These are phyloP conservation scores for Margaritifera margaritifera DNA, from an alignment of 2,888 invertebrate genomes.

Conservation along the genomic window DNA sequence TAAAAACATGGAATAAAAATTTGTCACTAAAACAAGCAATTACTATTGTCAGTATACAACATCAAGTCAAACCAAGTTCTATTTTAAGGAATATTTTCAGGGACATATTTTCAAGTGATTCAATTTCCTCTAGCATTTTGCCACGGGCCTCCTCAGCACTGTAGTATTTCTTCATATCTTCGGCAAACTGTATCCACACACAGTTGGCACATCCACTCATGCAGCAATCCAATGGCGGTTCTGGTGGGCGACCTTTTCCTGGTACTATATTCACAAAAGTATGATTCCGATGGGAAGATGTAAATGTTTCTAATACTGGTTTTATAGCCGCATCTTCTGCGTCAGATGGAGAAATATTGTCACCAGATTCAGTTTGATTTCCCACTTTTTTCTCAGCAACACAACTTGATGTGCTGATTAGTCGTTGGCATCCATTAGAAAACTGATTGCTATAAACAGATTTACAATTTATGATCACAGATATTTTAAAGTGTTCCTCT, in stretches of 20 bases:
- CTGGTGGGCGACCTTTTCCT: slow-evolving; percentile 75
- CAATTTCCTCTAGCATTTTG: slow-evolving; percentile 81
- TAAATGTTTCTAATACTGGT: slow-evolving; percentile 34
- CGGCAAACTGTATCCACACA: slow-evolving; percentile 93
- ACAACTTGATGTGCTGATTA: no score
- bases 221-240: slow-evolving; percentile 89
- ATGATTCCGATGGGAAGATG: slow-evolving; percentile 20
- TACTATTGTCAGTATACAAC: neutral
- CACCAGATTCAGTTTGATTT: no score
- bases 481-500: no score
- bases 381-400: no score
- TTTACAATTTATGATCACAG: no score
- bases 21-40: no score
- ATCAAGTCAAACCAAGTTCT: slow-evolving; percentile 77
- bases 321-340: slow-evolving; percentile 22
- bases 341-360: no score
- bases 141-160: slow-evolving; percentile 82
- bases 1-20: no score
- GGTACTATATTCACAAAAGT: slow-evolving; percentile 42
- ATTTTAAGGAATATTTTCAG: slow-evolving; percentile 87
- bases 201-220: slow-evolving; percentile 94
- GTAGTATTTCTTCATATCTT: slow-evolving; percentile 77
- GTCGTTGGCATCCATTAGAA: no score
- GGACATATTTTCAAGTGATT: slow-evolving; percentile 80
- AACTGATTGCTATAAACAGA: no score